Evolutionary conservation across 1,140 invertebrate genomes (phyloP).

Genomic region (Stegodyphus mimosarum): DNA sequence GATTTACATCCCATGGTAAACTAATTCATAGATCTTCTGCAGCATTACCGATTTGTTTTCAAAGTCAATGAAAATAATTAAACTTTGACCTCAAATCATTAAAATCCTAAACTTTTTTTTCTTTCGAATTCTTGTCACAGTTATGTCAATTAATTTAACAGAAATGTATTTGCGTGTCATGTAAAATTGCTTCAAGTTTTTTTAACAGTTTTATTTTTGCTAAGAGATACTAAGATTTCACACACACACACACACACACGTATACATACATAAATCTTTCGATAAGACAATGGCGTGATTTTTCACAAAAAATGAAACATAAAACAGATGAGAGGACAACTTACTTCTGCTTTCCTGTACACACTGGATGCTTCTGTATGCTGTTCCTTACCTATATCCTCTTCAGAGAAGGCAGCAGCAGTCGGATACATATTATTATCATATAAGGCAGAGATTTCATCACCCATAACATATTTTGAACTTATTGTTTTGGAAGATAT

Average conservation of each 20-base stretch:
- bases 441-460: constrained; percentile 12
- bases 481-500: constrained; percentile 33
- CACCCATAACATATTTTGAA: constrained; percentile 6
- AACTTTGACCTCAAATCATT: no score
- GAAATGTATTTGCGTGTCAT: no score
- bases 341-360: constrained; percentile 52
- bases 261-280: not conserved
- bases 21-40: no score
- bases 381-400: constrained; percentile 52
- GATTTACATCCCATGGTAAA: no score
- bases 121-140: no score
- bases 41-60: no score
- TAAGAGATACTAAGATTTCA: no score
- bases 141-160: no score
- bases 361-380: constrained; percentile 17
- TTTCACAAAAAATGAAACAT: not conserved
- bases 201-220: no score
- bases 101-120: no score
- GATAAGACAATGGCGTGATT: not conserved
- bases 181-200: no score
- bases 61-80: no score
- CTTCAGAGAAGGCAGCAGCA: constrained; percentile 20
- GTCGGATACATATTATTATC: constrained; percentile 35
- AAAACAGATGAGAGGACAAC: constrained; percentile 43
- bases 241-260: not conserved